phyloP scores from a whole-genome alignment of 2,113 vertebrate species.

The Balaenoptera acutorostrata region DNA sequence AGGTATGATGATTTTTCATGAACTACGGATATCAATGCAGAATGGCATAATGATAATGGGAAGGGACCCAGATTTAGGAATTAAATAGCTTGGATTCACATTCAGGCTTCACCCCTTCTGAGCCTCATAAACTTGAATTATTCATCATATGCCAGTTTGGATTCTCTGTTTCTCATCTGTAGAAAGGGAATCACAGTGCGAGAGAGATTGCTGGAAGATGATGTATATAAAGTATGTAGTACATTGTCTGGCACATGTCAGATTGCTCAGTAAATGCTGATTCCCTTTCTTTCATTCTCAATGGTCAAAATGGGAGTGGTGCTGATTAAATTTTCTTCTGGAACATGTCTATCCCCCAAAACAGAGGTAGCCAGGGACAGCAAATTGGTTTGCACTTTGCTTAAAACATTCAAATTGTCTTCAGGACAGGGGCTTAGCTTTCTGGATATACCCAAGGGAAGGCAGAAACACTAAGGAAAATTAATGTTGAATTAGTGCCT shows the following conservation, averaged over 20 bases:
- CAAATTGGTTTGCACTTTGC: not conserved
- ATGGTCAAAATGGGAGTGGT: not conserved
- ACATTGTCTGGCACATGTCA: not conserved
- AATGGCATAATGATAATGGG: not conserved
- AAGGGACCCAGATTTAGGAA: not conserved
- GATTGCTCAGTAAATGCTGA: not conserved
- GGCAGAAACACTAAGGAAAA: not conserved
- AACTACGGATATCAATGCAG: not conserved
- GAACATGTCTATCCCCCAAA: not conserved
- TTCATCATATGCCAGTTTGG: not conserved
- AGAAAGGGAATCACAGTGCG: not conserved
- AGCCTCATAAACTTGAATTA: not conserved
- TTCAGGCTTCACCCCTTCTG: not conserved
- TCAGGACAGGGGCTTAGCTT: not conserved
- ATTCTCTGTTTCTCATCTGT: not conserved
- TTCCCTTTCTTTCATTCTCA: not conserved
- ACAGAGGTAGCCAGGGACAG: not conserved
- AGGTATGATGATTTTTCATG: not conserved
- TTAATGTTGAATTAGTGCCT: not conserved
- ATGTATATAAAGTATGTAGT: not conserved
- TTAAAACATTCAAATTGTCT: not conserved
- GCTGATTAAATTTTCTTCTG: constrained; percentile 6
- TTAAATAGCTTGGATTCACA: not conserved
- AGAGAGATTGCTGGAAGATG: not conserved
- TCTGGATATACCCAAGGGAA: not conserved